Evolutionary conservation across 2,888 invertebrate genomes (phyloP).

Genomic region (Lysandra coridon): DNA sequence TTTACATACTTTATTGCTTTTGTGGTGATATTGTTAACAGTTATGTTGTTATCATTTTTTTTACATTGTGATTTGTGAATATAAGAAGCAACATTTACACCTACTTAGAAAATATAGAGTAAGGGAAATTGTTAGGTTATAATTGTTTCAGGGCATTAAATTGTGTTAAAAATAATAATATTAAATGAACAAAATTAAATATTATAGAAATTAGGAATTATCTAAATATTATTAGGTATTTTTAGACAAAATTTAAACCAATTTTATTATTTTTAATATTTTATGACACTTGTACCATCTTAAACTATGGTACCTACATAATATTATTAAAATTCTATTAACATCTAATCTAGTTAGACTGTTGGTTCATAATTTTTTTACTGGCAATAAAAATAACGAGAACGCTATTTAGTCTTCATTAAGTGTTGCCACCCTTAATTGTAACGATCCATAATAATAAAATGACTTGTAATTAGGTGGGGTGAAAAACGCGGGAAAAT

Average conservation of each 20-base stretch:
- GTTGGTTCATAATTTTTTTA: constrained; percentile 30
- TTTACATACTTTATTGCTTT: constrained; percentile 7
- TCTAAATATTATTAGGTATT: too few species aligned
- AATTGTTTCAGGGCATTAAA: background rate
- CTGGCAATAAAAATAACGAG: constrained; percentile 43
- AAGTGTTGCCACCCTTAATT: constrained; percentile 59
- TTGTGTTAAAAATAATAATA: too few species aligned
- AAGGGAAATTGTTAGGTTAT: background rate
- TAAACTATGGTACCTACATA: background rate
- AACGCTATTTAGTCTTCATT: constrained; percentile 48
- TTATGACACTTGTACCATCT: background rate
- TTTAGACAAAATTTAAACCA: too few species aligned
- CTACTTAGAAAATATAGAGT: too few species aligned
- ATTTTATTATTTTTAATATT: background rate
- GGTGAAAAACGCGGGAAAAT: constrained; percentile 76
- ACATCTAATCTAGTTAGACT: constrained; percentile 22
- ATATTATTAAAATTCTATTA: constrained; percentile 26
- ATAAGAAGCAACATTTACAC: too few species aligned
- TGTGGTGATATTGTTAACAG: constrained; percentile 16
- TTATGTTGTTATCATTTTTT: background rate
- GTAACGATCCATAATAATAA: constrained; percentile 75
- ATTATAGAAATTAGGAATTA: too few species aligned
- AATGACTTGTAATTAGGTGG: constrained; percentile 73
- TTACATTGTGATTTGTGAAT: background rate
- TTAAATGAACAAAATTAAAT: too few species aligned